These are phyloP conservation scores for Suillia variegata DNA, from an alignment of 2,888 invertebrate species.

Conservation along the genomic window DNA sequence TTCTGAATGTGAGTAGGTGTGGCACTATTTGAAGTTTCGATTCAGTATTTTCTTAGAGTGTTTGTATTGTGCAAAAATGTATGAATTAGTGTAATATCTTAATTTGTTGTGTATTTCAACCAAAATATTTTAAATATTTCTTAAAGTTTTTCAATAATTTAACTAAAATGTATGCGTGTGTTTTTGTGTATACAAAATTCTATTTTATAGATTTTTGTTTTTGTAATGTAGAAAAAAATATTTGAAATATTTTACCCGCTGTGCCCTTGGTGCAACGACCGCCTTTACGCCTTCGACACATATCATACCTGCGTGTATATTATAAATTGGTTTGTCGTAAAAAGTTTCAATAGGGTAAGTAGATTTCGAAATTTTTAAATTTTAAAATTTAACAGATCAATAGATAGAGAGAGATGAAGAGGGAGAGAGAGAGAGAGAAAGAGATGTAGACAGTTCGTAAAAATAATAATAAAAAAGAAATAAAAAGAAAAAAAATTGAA, in stretches of 20 bases:
- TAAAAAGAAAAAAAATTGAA: constrained; percentile 10
- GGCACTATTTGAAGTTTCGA: neutral
- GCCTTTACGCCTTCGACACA: constrained; percentile 95
- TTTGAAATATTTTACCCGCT: constrained; percentile 82
- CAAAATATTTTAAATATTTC: too few relatives aligned
- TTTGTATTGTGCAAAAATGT: constrained; percentile 7
- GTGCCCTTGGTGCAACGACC: constrained; percentile 98
- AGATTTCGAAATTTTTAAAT: too few relatives aligned
- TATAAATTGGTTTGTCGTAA: constrained; percentile 26
- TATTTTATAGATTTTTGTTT: constrained; percentile 26
- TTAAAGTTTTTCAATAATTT: too few relatives aligned
- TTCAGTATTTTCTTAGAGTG: constrained; percentile 7
- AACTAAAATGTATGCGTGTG: constrained; percentile 20
- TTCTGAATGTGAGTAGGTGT: too few relatives aligned
- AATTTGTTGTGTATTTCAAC: neutral
- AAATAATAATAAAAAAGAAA: constrained; percentile 7
- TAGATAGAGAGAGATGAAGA: constrained; percentile 5
- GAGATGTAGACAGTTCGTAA: constrained; percentile 8
- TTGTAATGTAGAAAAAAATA: constrained; percentile 13
- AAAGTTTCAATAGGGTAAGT: constrained; percentile 2
- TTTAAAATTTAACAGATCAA: too few relatives aligned
- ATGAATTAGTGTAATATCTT: neutral
- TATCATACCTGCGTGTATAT: constrained; percentile 83
- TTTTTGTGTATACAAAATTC: constrained; percentile 18
- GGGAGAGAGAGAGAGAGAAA: neutral